Evolutionary conservation across 2,888 invertebrate genomes (phyloP), one percentile per base, ranked within the genome.

Genomic region (Folsomia candida): DNA sequence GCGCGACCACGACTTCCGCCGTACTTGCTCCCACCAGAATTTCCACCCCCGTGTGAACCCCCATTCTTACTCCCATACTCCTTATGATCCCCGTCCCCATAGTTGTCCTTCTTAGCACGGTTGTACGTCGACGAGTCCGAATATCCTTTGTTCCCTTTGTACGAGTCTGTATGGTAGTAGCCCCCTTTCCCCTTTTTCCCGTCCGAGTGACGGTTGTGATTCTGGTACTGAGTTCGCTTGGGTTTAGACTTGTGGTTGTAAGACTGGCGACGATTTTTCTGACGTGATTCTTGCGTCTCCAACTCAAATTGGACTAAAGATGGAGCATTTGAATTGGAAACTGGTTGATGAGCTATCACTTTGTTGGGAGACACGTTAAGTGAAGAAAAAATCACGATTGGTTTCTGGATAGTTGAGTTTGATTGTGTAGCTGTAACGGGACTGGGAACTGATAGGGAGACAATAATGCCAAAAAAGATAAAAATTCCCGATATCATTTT

Each of bases 161-260:
- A 73, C 2, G 71, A 71, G 18, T 75, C 67, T 14, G 71, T 67
- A 0, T 51, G 67, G 58, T 72, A 68, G 59, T 75, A 75, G n/a
- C 75, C 75, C 9, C 75, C 75, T 25, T 75, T 75, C 11, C 75
- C 75, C 4, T 58, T 59, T 26, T 72, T 63, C 26, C 69, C 54
- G 18, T 71, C 63, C 6, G 75, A 73, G 11, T 75, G 64, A 11
- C 69, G 69, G n/a, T 75, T 75, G n/a, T 73, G 73, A 24, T 54
- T 71, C 22, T 70, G 63, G 51, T 75, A 75, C 0, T 71, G 75
- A 2, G 66, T 64, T 26, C 69, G 65, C 51, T 62, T 58, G 0
- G 73, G 73, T 3, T 66, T 67, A 1, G 75, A 67, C 4, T 67
- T 37, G 18, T 71, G 69, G 27, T 71, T 71, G 68, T 75, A 73